Evolutionary conservation across 2,888 invertebrate species (phyloP).

Genomic region (Oligia strigilis): DNA sequence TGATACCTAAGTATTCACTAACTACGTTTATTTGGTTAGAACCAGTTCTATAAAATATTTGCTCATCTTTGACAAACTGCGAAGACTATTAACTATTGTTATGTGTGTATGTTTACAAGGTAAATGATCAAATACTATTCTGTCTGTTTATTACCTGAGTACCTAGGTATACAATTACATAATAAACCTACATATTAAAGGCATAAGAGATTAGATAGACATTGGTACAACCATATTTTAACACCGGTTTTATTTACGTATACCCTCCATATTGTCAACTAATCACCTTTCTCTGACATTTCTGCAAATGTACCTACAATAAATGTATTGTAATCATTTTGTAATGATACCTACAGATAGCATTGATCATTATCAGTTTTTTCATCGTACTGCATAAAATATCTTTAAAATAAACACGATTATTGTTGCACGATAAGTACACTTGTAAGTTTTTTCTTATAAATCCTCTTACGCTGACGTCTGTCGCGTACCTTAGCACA

Average conservation of each 20-base stretch:
- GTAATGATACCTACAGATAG: neutral
- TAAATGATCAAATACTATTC: neutral
- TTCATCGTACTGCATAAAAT: no score
- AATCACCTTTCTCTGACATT: neutral
- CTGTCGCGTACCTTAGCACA: no score
- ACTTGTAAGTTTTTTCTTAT: neutral
- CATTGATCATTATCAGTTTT: neutral
- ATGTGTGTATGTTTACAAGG: neutral
- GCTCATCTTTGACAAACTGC: slow-evolving; percentile 5
- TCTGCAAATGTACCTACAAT: neutral
- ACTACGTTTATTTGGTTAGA: neutral
- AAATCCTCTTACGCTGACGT: no score
- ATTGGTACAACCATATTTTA: neutral
- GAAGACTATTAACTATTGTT: neutral
- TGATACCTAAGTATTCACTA: neutral
- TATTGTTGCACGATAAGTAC: neutral
- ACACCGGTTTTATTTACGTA: no score
- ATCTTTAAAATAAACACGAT: slow-evolving; percentile 7
- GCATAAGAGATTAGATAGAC: neutral
- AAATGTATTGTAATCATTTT: neutral
- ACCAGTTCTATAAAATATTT: slow-evolving; percentile 1
- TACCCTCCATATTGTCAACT: no score
- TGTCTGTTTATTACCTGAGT: neutral
- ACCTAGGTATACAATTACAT: neutral
- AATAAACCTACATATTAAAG: neutral